Evolutionary conservation across 2,888 invertebrate genomes (phyloP).

Genomic region (Eupithecia inturbata): DNA sequence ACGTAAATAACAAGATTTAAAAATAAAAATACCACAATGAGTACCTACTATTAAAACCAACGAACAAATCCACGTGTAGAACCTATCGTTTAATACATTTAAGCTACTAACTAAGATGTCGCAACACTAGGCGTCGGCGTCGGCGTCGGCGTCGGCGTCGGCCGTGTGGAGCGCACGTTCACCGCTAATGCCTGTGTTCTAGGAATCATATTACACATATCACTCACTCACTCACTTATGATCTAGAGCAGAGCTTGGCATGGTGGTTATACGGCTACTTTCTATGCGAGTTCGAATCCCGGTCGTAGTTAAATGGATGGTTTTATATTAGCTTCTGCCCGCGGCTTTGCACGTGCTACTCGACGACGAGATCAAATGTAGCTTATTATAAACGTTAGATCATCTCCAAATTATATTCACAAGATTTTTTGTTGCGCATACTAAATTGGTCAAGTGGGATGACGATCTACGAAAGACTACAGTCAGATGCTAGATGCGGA

Average conservation of each 20-base stretch:
- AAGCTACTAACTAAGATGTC: neutral
- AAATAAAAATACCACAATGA: too few relatives aligned
- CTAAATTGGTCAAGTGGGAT: too few relatives aligned
- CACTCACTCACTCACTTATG: neutral
- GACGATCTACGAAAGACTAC: too few relatives aligned
- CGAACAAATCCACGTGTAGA: neutral
- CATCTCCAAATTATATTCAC: neutral
- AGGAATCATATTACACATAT: constrained; percentile 1
- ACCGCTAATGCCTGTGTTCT: constrained; percentile 7
- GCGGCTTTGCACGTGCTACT: neutral
- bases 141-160: neutral
- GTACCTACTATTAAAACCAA: too few relatives aligned
- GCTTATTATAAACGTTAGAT: neutral
- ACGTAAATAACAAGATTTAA: too few relatives aligned
- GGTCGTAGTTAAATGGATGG: neutral
- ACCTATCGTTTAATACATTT: neutral
- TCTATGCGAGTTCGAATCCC: neutral
- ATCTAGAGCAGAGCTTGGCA: neutral
- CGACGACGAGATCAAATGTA: neutral
- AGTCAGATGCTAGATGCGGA: too few relatives aligned
- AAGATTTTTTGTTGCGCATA: neutral
- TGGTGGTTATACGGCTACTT: neutral
- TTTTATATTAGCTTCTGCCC: neutral
- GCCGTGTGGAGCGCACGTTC: neutral
- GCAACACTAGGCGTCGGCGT: neutral